Percentiles rank a stretch among this genome's conserved stretches.
Evolutionary conservation across 1,140 invertebrate species (phyloP).

Genomic region (Odontomachus brunneus): DNA sequence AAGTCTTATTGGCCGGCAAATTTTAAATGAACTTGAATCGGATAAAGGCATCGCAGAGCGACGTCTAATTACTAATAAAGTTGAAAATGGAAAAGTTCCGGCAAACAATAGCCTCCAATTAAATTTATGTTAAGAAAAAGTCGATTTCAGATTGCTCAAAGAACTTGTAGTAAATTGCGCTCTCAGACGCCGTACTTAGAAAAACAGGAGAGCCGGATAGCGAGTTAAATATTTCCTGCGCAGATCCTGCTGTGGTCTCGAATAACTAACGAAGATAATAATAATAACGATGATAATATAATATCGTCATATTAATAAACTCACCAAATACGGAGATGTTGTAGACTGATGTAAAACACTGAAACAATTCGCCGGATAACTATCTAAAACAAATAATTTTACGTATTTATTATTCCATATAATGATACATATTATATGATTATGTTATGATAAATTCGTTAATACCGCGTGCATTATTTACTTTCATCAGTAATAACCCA

Average conservation of each 20-base stretch:
- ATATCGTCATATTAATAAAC: too few relatives aligned
- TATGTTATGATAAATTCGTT: too few relatives aligned
- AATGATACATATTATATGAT: too few relatives aligned
- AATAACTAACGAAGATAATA: not conserved
- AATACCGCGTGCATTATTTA: too few relatives aligned
- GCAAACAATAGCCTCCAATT: not conserved
- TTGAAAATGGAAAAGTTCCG: not conserved
- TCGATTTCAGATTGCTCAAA: not conserved
- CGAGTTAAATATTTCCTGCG: too few relatives aligned
- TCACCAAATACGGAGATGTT: too few relatives aligned
- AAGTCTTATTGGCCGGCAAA: constrained; percentile 12
- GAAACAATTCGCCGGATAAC: too few relatives aligned
- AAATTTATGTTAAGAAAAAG: constrained; percentile 1
- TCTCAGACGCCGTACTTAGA: not conserved
- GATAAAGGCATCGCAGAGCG: not conserved
- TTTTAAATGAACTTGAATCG: not conserved
- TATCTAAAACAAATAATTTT: too few relatives aligned
- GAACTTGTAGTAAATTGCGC: not conserved
- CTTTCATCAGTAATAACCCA: too few relatives aligned
- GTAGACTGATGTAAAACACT: too few relatives aligned
- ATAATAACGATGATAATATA: not conserved
- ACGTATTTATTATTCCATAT: too few relatives aligned
- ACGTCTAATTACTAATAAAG: not conserved
- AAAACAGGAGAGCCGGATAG: not conserved
- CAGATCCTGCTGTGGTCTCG: too few relatives aligned